Base-by-base conservation (phyloP, 2,797 vertebrate genomes). In the Rhinophrynus dorsalis region DNA sequence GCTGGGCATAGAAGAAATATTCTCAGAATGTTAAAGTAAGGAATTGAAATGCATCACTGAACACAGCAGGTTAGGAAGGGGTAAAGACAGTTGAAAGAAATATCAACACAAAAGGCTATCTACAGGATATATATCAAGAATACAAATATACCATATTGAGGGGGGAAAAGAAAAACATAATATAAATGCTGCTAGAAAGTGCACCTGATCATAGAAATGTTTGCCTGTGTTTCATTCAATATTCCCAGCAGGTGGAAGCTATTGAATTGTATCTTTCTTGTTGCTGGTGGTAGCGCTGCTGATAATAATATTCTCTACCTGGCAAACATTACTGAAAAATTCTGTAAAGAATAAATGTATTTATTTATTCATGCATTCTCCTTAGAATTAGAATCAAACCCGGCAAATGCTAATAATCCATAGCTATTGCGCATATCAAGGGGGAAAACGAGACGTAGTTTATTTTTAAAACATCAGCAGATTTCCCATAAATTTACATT, bases 41-140 rank as follows among this genome's bases (percentile, higher is more conserved):
- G 1, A 42, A 67, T 60, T 73, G 70, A 67, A 73, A 60, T 73
- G 62, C 70, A 66, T 37, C 44, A 32, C 40, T 63, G 55, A 45
- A 67, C 70, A 52, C 70, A 54, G 70, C 62, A 23, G 70, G 45
- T 59, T 60, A 59, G 18, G 45, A 67, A 66, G 38, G 70, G 62
- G 62, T 73, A 73, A 67, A 73, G 62, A 57, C 15, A 60, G 44
- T 35, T 73, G 52, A 73, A 59, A 73, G 56, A 64, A 73, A 59
- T 59, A 67, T 12, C 55, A 60, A 67, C 62, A 66, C 69, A 72
- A 72, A 73, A 67, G 70, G 24, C 35, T 23, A 54, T 73, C 55
- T 27, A 15, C 29, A 4, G 45, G 55, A 66, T 54, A 33, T 26
- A 60, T 51, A 73, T 44, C 26, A 55, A 32, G 55, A 65, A 73